A percentile compares a stretch with the other conserved stretches of the same genome.
phyloP scores from a whole-genome alignment of 2,888 invertebrate genomes.

The Mythimna vitellina region DNA sequence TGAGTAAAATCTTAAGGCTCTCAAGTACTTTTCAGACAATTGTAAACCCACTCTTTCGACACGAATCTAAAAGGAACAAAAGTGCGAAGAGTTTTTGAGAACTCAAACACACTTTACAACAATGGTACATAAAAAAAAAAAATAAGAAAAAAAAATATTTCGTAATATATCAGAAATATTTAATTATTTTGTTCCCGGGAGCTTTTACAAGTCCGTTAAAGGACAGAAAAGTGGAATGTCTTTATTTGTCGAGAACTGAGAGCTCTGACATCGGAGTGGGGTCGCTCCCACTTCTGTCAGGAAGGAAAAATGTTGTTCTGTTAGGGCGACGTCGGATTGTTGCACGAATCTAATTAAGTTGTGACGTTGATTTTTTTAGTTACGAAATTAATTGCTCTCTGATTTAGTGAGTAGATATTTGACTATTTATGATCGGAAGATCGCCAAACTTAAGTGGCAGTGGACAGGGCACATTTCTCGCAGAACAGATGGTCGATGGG shows the following conservation, averaged over 20 bases:
- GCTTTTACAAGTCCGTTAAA: conserved; percentile 33
- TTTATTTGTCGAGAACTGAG: conserved; percentile 49
- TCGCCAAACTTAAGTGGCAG: no score
- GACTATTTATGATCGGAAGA: no score
- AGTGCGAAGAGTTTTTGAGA: conserved; percentile 33
- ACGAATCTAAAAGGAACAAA: conserved; percentile 27
- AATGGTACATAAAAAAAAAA: conserved; percentile 19
- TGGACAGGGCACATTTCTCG: no score
- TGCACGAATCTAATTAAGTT: conserved; percentile 12
- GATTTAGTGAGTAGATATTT: background rate
- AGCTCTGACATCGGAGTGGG: conserved; percentile 18
- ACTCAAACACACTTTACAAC: conserved; percentile 27
- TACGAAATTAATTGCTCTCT: conserved; percentile 1
- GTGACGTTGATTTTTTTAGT: conserved; percentile 25
- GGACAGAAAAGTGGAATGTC: conserved; percentile 29
- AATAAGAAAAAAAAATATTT: conserved; percentile 27
- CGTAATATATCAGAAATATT: conserved; percentile 31
- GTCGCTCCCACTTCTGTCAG: conserved; percentile 35
- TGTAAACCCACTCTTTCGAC: conserved; percentile 6
- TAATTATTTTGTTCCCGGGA: conserved; percentile 44
- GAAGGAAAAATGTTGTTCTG: conserved; percentile 32
- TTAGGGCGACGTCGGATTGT: conserved; percentile 44
- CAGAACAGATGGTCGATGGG: no score
- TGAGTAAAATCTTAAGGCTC: conserved; percentile 14
- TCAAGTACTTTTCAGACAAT: conserved; percentile 28